A percentile compares a stretch with the other conserved stretches of the same genome.
These are phyloP conservation scores for Raja brachyura DNA, from an alignment of 2,113 vertebrate genomes.

Conservation along the genomic window DNA sequence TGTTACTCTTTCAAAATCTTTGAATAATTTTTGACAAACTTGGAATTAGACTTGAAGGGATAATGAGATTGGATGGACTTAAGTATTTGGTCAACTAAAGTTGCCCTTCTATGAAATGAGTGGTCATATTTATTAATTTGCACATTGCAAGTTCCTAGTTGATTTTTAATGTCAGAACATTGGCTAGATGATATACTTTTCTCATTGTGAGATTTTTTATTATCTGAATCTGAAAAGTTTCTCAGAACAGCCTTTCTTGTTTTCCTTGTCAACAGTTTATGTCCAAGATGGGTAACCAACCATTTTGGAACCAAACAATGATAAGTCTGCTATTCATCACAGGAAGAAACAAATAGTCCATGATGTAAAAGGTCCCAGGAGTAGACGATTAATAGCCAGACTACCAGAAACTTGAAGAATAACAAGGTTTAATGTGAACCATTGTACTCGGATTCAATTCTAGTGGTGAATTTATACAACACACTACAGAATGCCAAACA, in stretches of 20 bases:
- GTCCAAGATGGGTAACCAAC: neutral
- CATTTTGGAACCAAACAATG: neutral
- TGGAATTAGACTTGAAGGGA: neutral
- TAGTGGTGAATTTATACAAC: constrained; percentile 47
- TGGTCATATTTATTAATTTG: too few species aligned
- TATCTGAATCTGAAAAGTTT: neutral
- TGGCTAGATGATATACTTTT: neutral
- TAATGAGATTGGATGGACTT: neutral
- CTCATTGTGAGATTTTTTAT: neutral
- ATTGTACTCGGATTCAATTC: constrained; percentile 1
- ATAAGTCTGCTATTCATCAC: neutral
- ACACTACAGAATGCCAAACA: constrained; percentile 83
- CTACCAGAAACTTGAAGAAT: constrained; percentile 6
- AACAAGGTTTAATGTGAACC: constrained; percentile 29
- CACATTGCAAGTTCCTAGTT: too few species aligned
- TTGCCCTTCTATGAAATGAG: neutral
- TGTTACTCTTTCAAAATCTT: neutral
- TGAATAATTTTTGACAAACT: neutral
- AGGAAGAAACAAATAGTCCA: neutral
- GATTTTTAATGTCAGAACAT: neutral
- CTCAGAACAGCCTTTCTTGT: neutral
- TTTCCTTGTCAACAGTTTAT: neutral
- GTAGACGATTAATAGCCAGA: neutral
- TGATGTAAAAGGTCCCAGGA: neutral
- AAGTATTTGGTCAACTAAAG: neutral